These are phyloP conservation scores for Saturnia japonica DNA, from an alignment of 2,888 invertebrate species.

Conservation along the genomic window DNA sequence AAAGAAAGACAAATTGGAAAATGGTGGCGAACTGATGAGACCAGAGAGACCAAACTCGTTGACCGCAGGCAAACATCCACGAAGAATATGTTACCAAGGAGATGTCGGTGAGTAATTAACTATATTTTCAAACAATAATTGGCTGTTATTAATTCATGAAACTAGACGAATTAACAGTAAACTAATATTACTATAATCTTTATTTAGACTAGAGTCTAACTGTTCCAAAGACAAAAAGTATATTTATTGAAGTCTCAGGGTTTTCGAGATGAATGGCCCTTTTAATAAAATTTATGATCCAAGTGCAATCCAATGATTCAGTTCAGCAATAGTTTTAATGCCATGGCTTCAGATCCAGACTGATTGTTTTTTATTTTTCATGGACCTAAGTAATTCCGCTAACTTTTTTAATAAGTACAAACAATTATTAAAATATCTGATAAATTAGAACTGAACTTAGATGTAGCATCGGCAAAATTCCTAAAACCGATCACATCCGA, in stretches of 20 bases:
- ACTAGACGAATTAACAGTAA: background rate
- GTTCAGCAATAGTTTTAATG: too few relatives aligned
- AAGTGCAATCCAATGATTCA: background rate
- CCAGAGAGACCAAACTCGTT: constrained; percentile 91
- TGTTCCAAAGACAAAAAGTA: background rate
- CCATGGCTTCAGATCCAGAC: too few relatives aligned
- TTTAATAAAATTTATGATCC: background rate
- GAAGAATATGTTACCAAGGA: constrained; percentile 91
- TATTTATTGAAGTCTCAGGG: background rate
- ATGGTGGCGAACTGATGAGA: constrained; percentile 81
- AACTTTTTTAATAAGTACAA: too few relatives aligned
- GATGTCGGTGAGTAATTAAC: constrained; percentile 79
- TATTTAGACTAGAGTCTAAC: background rate
- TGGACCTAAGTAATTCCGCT: too few relatives aligned
- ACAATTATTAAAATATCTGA: too few relatives aligned
- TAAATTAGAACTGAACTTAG: too few relatives aligned
- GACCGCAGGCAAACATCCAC: constrained; percentile 88
- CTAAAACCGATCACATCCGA: too few relatives aligned
- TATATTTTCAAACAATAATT: background rate
- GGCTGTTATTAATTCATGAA: background rate
- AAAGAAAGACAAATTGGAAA: constrained; percentile 96
- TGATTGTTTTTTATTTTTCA: too few relatives aligned
- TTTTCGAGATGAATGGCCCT: background rate
- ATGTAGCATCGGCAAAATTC: too few relatives aligned
- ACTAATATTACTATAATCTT: background rate